These are phyloP conservation scores for Daktulosphaira vitifoliae DNA, from an alignment of 1,140 invertebrate genomes.

Conservation along the genomic window DNA sequence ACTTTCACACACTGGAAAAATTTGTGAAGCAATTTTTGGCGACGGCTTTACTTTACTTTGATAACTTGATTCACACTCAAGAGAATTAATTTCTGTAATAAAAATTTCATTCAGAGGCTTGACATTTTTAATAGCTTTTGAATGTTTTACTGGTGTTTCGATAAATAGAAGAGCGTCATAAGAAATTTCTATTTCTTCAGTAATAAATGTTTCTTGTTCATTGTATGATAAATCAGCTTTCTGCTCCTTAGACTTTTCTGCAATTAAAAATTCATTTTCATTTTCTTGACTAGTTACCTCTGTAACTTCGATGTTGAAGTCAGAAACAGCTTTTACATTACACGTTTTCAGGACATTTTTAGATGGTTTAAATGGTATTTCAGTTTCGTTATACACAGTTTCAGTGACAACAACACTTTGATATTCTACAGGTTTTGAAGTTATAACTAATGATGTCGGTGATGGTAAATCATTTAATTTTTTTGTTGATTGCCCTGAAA, in stretches of 20 bases:
- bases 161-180: not conserved
- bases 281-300: not conserved
- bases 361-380: not conserved
- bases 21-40: not conserved
- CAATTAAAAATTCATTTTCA: not conserved
- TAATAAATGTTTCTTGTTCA: not conserved
- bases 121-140: not conserved
- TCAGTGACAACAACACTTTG: not conserved
- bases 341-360: not conserved
- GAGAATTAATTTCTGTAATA: not conserved
- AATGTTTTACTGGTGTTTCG: not conserved
- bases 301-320: constrained; percentile 1
- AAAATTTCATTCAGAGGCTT: not conserved
- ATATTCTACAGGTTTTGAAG: not conserved
- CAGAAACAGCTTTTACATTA: not conserved
- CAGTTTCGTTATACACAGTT: not conserved
- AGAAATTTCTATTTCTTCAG: constrained; percentile 11
- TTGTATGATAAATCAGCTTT: constrained; percentile 9
- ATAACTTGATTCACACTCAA: not conserved
- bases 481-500: not conserved
- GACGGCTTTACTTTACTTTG: not conserved
- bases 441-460: not conserved
- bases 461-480: not conserved
- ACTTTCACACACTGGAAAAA: constrained; percentile 1
- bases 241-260: not conserved